Evolutionary conservation across 2,113 vertebrate species (phyloP).

Genomic region (Callorhinus ursinus): DNA sequence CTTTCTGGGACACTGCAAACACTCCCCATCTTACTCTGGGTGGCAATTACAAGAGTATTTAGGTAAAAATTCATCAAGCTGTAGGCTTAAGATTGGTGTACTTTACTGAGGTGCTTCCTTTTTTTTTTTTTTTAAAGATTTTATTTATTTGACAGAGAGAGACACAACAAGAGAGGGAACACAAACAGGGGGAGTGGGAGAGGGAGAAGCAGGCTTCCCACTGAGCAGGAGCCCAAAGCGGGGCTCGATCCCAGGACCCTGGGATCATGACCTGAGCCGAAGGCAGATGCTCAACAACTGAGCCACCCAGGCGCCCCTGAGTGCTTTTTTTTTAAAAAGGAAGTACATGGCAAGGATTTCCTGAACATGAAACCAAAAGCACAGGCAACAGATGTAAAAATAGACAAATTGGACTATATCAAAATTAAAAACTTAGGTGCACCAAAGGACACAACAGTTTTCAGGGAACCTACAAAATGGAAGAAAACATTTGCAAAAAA

Average conservation of each 20-base stretch:
- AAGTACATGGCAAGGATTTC: not conserved
- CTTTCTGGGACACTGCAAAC: not conserved
- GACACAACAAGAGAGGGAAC: too few relatives aligned
- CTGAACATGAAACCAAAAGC: not conserved
- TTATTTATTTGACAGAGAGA: too few relatives aligned
- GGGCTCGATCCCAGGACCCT: too few relatives aligned
- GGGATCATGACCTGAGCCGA: too few relatives aligned
- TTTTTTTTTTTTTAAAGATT: not conserved
- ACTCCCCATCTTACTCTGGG: not conserved
- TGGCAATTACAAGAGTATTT: not conserved
- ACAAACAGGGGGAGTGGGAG: too few relatives aligned
- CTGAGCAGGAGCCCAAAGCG: too few relatives aligned
- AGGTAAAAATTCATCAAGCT: not conserved
- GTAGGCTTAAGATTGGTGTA: not conserved
- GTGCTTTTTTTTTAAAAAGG: not conserved
- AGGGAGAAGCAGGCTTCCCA: too few relatives aligned
- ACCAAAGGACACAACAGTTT: not conserved
- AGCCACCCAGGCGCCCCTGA: too few relatives aligned
- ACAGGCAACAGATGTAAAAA: not conserved
- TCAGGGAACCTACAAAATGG: not conserved
- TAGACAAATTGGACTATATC: too few relatives aligned
- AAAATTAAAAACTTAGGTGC: not conserved
- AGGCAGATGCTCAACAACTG: too few relatives aligned
- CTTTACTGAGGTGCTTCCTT: not conserved
- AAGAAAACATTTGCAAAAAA: not conserved